Conservation (phyloP, 1,140 invertebrate species). For the Pantala flavescens region DNA sequence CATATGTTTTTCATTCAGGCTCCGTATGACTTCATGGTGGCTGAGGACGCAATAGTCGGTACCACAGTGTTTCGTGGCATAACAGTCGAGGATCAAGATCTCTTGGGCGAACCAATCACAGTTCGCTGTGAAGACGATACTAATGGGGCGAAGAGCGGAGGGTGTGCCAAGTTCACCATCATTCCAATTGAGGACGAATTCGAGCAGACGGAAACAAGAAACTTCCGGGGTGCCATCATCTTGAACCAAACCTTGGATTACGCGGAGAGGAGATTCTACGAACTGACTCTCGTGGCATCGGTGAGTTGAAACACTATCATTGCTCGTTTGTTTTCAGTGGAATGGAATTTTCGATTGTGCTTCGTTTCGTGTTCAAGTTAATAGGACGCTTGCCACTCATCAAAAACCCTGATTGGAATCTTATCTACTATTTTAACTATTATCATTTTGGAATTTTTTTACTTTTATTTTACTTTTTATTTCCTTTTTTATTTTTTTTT, state of each 20-base stretch:
- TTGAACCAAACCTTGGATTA: slow-evolving; percentile 26
- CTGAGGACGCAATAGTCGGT: slow-evolving; percentile 64
- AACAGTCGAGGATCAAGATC: slow-evolving; percentile 63
- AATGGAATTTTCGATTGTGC: too few species aligned
- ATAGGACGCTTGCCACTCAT: too few species aligned
- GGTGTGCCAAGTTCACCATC: not conserved
- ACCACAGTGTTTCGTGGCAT: slow-evolving; percentile 63
- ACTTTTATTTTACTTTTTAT: too few species aligned
- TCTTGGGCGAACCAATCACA: slow-evolving; percentile 66
- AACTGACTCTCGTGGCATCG: slow-evolving; percentile 55
- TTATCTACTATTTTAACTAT: too few species aligned
- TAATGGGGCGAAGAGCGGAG: not conserved
- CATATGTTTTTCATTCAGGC: too few species aligned
- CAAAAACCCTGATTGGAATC: too few species aligned
- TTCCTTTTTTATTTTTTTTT: too few species aligned
- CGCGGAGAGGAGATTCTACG: slow-evolving; percentile 31
- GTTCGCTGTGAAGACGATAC: slow-evolving; percentile 49
- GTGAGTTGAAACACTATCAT: slow-evolving; percentile 48
- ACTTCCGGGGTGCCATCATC: not conserved
- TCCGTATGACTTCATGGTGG: slow-evolving; percentile 66
- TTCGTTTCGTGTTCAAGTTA: too few species aligned
- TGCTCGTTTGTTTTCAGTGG: too few species aligned
- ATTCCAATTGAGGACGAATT: not conserved
- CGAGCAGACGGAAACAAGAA: not conserved
- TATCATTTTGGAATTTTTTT: too few species aligned